Conservation (phyloP, 2,797 vertebrate species). For the Euphonia xanthogaster region DNA sequence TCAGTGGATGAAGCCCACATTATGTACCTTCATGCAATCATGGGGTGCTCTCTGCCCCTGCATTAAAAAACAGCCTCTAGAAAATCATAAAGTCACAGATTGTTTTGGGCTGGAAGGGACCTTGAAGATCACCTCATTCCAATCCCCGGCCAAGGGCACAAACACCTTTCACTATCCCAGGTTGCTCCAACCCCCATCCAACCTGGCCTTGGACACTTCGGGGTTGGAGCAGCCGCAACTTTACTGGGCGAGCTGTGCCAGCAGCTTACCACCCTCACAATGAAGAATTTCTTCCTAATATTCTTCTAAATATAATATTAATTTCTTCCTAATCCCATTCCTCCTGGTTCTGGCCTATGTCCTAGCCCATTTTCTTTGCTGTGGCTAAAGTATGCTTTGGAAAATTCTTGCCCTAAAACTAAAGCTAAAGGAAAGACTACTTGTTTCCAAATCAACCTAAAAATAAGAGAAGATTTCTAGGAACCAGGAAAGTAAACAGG, state of each 20-base stretch:
- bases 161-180: not conserved
- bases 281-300: not conserved
- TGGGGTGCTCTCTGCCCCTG: not conserved
- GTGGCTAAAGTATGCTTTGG: not conserved
- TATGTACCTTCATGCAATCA: rapidly evolving
- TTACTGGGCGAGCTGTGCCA: not conserved
- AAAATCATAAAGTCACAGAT: not conserved
- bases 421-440: not conserved
- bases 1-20: not conserved
- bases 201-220: not conserved
- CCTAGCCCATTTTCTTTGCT: not conserved
- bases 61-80: not conserved
- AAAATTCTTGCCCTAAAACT: not conserved
- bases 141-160: not conserved
- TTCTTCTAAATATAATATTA: not conserved
- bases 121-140: not conserved
- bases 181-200: not conserved
- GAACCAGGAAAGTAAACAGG: not conserved
- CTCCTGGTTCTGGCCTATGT: not conserved
- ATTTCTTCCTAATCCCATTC: not conserved
- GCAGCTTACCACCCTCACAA: rapidly evolving
- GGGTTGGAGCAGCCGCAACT: not conserved
- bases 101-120: not conserved
- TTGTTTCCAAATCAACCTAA: not conserved
- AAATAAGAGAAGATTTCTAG: not conserved